Evolutionary conservation across 1,140 invertebrate genomes (phyloP).

Genomic region (Metaphire vulgaris): DNA sequence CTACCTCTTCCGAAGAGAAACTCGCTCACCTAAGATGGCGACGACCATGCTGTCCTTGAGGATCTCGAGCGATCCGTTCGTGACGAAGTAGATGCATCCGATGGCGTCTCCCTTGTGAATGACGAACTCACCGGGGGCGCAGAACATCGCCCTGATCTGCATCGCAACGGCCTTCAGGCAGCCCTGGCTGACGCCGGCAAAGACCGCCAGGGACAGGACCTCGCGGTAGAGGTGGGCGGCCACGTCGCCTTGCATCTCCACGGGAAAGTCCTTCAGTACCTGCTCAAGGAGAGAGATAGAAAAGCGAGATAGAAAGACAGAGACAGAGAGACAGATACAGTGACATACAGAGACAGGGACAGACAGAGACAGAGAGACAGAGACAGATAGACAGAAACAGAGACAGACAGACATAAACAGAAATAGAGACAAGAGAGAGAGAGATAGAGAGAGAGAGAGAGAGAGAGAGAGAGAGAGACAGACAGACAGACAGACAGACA

Average conservation of each 20-base stretch:
- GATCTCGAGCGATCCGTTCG: conserved; percentile 50
- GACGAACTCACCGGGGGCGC: conserved; percentile 49
- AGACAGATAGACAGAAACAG: too few relatives aligned
- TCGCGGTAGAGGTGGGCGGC: conserved; percentile 91
- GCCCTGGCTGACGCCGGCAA: conserved; percentile 64
- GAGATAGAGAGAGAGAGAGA: too few relatives aligned
- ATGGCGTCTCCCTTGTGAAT: conserved; percentile 47
- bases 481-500: too few relatives aligned
- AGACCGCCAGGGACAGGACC: conserved; percentile 86
- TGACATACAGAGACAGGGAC: too few relatives aligned
- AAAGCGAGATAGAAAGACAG: too few relatives aligned
- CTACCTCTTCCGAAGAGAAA: too few relatives aligned
- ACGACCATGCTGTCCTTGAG: conserved; percentile 49
- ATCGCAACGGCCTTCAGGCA: conserved; percentile 30
- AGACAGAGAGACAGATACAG: too few relatives aligned
- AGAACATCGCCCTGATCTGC: conserved; percentile 42
- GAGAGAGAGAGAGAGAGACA: too few relatives aligned
- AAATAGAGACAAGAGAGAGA: too few relatives aligned
- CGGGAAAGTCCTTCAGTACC: conserved; percentile 93
- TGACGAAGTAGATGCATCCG: conserved; percentile 48
- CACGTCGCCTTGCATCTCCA: conserved; percentile 86
- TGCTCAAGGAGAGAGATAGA: too few relatives aligned
- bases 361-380: too few relatives aligned
- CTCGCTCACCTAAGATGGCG: conserved; percentile 49
- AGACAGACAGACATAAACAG: too few relatives aligned